A percentile compares a stretch with the other conserved stretches of the same genome.
Evolutionary conservation across 2,797 vertebrate genomes (phyloP).

Genomic region (Sebastes aleutianus): DNA sequence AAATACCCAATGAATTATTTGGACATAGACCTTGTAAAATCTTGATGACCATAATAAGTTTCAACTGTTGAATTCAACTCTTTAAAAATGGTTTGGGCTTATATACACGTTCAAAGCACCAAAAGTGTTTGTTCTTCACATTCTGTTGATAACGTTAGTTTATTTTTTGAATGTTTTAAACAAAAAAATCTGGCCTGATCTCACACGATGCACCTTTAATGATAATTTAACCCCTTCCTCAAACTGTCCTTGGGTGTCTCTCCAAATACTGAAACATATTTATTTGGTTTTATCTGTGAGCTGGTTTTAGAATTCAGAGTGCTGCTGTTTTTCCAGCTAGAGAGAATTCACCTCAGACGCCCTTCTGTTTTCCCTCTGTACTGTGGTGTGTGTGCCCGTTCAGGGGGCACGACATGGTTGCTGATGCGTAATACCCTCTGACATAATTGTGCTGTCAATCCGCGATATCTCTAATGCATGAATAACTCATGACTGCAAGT

Average conservation of each 20-base stretch:
- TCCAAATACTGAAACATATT: not conserved
- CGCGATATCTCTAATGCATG: constrained; percentile 56
- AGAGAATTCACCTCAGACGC: constrained; percentile 44
- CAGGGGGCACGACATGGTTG: constrained; percentile 46
- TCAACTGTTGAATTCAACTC: too few species aligned
- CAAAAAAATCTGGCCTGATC: not conserved
- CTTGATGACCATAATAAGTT: too few species aligned
- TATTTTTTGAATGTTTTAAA: not conserved
- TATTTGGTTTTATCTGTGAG: not conserved
- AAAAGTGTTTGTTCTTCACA: too few species aligned
- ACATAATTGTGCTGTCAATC: constrained; percentile 65
- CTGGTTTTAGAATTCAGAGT: constrained; percentile 22
- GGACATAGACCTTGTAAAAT: too few species aligned
- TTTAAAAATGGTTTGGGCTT: too few species aligned
- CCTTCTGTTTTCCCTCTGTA: constrained; percentile 40
- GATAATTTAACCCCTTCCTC: not conserved
- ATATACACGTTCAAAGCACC: too few species aligned
- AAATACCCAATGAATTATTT: too few species aligned
- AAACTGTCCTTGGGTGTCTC: not conserved
- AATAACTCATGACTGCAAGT: constrained; percentile 60
- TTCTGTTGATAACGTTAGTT: too few species aligned
- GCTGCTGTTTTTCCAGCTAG: constrained; percentile 8
- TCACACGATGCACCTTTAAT: not conserved
- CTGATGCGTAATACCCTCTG: constrained; percentile 58
- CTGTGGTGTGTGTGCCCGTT: constrained; percentile 30